Evolutionary conservation across 2,888 invertebrate species (phyloP).

Genomic region (Elgonia sp.): DNA sequence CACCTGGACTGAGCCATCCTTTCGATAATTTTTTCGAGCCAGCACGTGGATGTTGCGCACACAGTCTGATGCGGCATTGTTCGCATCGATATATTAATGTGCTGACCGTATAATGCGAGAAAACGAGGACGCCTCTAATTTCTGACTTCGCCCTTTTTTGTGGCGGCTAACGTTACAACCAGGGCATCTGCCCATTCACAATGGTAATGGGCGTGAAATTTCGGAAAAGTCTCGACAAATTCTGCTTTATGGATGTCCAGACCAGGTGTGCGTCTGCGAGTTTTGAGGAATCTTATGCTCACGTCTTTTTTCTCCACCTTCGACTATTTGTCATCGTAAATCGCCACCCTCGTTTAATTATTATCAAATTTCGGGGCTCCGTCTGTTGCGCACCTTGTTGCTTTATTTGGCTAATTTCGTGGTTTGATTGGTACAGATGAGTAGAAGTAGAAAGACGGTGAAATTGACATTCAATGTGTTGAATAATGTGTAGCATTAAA

Average conservation of each 20-base stretch:
- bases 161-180: slow-evolving; percentile 74
- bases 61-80: slow-evolving; percentile 56
- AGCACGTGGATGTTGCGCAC: slow-evolving; percentile 72
- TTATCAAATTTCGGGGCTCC: slow-evolving; percentile 67
- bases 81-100: slow-evolving; percentile 68
- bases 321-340: slow-evolving; percentile 75
- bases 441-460: no score
- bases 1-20: slow-evolving; percentile 71
- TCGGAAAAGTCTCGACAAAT: slow-evolving; percentile 85
- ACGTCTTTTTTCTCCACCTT: slow-evolving; percentile 34
- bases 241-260: slow-evolving; percentile 82
- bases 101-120: slow-evolving; percentile 71
- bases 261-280: slow-evolving; percentile 80
- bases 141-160: slow-evolving; percentile 79
- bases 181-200: slow-evolving; percentile 84
- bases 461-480: no score
- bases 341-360: slow-evolving; percentile 76
- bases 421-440: no score
- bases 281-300: slow-evolving; percentile 44
- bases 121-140: slow-evolving; percentile 74
- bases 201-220: slow-evolving; percentile 86
- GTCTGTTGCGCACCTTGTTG: slow-evolving; percentile 2
- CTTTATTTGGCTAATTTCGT: slow-evolving; percentile 14
- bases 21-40: slow-evolving; percentile 65
- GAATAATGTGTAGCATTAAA: no score